A percentile compares a stretch with the other conserved stretches of the same genome.
Evolutionary conservation across 1,140 invertebrate species (phyloP).

Genomic region (Coenobita brevimanus): DNA sequence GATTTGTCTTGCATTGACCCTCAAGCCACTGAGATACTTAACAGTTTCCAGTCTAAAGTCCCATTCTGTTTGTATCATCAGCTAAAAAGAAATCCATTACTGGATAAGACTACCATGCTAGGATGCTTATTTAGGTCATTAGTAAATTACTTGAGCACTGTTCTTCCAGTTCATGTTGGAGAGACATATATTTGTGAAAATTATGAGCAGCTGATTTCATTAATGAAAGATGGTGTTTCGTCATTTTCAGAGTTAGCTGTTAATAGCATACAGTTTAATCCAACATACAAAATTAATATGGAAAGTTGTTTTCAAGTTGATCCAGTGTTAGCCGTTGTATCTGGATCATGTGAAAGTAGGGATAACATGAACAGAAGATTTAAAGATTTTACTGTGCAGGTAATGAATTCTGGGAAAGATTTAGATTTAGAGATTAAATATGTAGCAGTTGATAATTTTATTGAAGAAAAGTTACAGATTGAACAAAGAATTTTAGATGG

Average conservation of each 20-base stretch:
- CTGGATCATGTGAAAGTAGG: background rate
- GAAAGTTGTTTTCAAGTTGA: background rate
- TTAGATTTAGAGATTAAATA: background rate
- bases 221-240: background rate
- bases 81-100: slow-evolving; percentile 27
- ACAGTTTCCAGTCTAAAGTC: background rate
- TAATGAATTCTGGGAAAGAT: slow-evolving; percentile 19
- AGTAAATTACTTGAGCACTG: background rate
- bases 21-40: background rate
- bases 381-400: background rate
- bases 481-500: background rate
- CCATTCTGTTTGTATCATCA: slow-evolving; percentile 18
- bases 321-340: slow-evolving; percentile 8
- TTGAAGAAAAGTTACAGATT: slow-evolving; percentile 1
- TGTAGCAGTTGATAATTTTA: background rate
- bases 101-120: background rate
- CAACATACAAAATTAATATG: slow-evolving; percentile 26
- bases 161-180: background rate
- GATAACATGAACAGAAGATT: background rate
- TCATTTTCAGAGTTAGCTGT: background rate
- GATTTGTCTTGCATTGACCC: background rate
- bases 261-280: background rate
- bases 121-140: background rate
- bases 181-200: background rate
- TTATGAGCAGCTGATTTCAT: background rate